These are phyloP conservation scores for Scalopus aquaticus DNA, from an alignment of 2,113 vertebrate genomes.

Conservation along the genomic window DNA sequence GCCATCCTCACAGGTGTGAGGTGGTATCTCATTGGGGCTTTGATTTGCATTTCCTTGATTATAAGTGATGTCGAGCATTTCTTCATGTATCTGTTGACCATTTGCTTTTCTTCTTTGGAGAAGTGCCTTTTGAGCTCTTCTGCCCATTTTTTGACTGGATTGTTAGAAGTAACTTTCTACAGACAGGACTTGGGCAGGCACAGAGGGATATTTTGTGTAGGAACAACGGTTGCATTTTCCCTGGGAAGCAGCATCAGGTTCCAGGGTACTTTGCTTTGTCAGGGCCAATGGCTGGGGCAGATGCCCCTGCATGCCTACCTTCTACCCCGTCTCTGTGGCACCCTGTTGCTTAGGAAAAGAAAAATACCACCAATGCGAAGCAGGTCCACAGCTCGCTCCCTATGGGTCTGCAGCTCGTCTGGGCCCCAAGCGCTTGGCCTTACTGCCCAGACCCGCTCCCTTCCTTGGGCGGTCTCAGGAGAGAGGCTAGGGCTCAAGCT, in stretches of 20 bases:
- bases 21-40: too few species aligned
- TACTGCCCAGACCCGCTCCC: accelerated
- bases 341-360: not conserved
- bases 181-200: not conserved
- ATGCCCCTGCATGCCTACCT: accelerated
- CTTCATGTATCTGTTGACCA: too few species aligned
- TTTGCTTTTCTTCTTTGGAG: too few species aligned
- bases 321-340: accelerated
- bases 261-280: not conserved
- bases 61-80: too few species aligned
- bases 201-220: not conserved
- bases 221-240: conserved; percentile 25
- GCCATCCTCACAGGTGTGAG: too few species aligned
- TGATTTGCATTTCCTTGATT: too few species aligned
- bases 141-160: too few species aligned
- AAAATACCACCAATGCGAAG: not conserved
- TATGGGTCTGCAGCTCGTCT: accelerated
- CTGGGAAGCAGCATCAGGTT: not conserved
- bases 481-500: not conserved
- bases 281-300: not conserved
- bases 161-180: not conserved
- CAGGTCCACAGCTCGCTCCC: not conserved
- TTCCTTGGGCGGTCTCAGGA: accelerated
- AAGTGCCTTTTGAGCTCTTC: too few species aligned
- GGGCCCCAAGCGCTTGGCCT: too few species aligned